Evolutionary conservation across 2,113 vertebrate species (phyloP), one percentile per base, ranked within the genome.

Genomic region (Pteropus alecto): DNA sequence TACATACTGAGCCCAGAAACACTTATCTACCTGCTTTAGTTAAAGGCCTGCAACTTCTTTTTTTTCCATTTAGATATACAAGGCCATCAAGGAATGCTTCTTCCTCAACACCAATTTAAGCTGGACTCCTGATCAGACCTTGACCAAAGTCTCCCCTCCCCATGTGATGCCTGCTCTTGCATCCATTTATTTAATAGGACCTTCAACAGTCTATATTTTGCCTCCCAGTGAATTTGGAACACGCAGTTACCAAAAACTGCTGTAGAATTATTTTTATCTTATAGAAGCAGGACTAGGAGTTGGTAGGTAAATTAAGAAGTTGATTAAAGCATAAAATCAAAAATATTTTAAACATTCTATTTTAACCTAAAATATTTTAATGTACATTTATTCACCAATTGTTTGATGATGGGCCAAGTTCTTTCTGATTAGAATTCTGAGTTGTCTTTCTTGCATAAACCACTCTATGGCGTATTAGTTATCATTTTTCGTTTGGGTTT

Each of bases 261-360:
- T 10, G 0, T 16, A 30, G 24, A 68, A 83, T 60, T 43, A 84
- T 71, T 86, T 68, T 79, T 77, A 74, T 67, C 33, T 16, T 61
- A 28, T n/a, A 33, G 15, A 19, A 90, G 61, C 33, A 83, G 54
- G 35, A 58, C 58, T 41, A 21, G 24, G 38, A 92, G 26, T 58
- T 54, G 51, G 22, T 76, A 60, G 54, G 38, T 35, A 94, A 91
- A 71, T 93, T 85, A 33, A 76, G 93, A 90, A 86, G 61, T 61
- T 78, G 43, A 88, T 78, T 89, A 84, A n/a, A 77, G 16, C 19
- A 71, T 14, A 85, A 94, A 93, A 28, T 54, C 46, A 83, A 82
- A 90, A 96, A 60, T 46, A 54, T 87, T 28, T 71, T 87, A 95
- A 91, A 38, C 14, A 61, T 67, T 89, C 48, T 95, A 61, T 95